Base-by-base conservation (phyloP, 2,888 invertebrate species). In the Protonemura montana region DNA sequence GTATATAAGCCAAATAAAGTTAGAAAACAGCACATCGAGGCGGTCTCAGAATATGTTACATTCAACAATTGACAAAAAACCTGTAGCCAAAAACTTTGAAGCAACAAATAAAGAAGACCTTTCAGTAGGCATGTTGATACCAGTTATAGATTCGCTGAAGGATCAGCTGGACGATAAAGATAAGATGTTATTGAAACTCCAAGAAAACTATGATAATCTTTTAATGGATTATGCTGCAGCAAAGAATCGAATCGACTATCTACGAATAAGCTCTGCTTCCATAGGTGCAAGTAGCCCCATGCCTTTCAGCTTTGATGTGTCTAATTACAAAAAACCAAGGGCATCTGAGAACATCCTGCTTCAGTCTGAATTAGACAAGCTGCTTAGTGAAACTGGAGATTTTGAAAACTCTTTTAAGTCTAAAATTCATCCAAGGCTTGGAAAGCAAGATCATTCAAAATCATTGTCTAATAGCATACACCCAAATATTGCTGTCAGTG, bases 1-100 rank as follows among this genome's bases (percentile, higher is more conserved):
- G 78, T 89, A 89, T 82, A 89, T 89, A 25, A 82, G 82, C 30
- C 87, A 88, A 81, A 88, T 88, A 77, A 89, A 89, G 25, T 89
- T 88, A 82, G 88, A 28, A 26, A 86, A 86, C n/a, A 76, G 41
- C n/a, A 59, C 84, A 13, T 27, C 76, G 13, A 86, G 81, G 27
- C 21, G 25, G 30, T 85, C 25, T 16, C 7, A 21, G 21, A 59
- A 3, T 59, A 16, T 13, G 59, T 59, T 59, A 10, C 25, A 42
- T 6, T 13, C 29, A 13, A 16, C 81, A n/a, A 86, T 28, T 2
- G 6, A 77, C 35, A 35, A 35, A 6, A 35, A 35, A 35, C 5
- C 10, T 10, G 10, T 35, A 35, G 5, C 35, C 35, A 35, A 35
- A 35, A 35, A 10, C 35, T 10, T 35, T 10, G 82, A 86, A 25